Conservation (phyloP, 2,888 invertebrate genomes). For the Ceratothoa steindachneri region DNA sequence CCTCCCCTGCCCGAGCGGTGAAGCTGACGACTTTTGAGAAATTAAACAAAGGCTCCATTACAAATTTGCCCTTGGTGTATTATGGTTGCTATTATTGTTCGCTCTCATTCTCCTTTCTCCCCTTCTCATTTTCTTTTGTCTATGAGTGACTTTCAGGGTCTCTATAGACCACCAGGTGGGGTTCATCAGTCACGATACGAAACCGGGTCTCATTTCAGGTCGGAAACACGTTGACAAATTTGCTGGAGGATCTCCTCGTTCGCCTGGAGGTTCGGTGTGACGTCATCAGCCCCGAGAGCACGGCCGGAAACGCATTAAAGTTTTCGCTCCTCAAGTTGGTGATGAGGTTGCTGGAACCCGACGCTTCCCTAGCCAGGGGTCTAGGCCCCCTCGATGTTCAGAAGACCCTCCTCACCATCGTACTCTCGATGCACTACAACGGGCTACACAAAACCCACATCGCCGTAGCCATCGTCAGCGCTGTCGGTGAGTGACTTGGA, state of each 20-base stretch:
- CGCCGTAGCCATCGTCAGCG: constrained; percentile 33
- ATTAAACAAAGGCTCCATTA: too few relatives aligned
- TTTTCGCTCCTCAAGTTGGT: constrained; percentile 67
- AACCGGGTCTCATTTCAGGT: too few relatives aligned
- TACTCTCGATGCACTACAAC: constrained; percentile 64
- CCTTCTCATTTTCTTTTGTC: too few relatives aligned
- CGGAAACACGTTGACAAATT: constrained; percentile 70
- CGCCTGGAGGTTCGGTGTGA: constrained; percentile 65
- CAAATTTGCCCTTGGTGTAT: too few relatives aligned
- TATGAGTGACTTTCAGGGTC: too few relatives aligned
- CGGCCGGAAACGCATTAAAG: constrained; percentile 59
- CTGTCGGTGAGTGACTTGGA: constrained; percentile 29
- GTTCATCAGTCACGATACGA: too few relatives aligned
- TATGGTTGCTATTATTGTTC: too few relatives aligned
- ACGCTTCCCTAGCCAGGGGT: constrained; percentile 60
- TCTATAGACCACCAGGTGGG: too few relatives aligned
- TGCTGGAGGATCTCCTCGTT: constrained; percentile 67
- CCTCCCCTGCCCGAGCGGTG: too few relatives aligned
- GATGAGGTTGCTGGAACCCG: constrained; percentile 67
- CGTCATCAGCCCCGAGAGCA: constrained; percentile 59
- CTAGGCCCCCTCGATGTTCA: constrained; percentile 68
- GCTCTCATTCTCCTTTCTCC: too few relatives aligned
- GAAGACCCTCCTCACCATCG: constrained; percentile 65
- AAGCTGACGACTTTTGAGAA: too few relatives aligned
- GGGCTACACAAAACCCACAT: constrained; percentile 59